phyloP scores from a whole-genome alignment of 2,113 vertebrate species.

The Glareola pratincola region DNA sequence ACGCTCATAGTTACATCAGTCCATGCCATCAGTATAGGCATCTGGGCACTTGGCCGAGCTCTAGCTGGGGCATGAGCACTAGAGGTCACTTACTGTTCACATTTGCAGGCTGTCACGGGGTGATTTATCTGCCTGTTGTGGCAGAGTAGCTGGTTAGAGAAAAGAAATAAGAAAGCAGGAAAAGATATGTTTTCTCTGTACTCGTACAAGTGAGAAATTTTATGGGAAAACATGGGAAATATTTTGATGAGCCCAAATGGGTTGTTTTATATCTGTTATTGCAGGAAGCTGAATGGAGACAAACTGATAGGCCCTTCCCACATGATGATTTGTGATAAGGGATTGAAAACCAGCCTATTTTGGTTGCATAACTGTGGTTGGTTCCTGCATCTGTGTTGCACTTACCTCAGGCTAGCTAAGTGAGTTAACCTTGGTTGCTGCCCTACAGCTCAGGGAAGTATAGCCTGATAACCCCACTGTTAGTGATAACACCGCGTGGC shows the following conservation, averaged over 20 bases:
- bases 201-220: background rate
- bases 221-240: background rate
- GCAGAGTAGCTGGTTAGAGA: background rate
- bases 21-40: background rate
- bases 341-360: background rate
- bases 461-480: background rate
- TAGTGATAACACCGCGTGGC: background rate
- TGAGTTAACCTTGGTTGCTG: background rate
- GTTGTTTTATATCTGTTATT: background rate
- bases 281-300: background rate
- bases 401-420: background rate
- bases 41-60: background rate
- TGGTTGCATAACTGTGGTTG: background rate
- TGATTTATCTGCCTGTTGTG: background rate
- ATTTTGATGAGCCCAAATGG: background rate
- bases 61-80: background rate
- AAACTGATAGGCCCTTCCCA: background rate
- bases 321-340: background rate
- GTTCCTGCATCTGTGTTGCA: background rate
- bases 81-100: background rate
- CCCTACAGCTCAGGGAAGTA: background rate
- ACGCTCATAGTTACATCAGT: background rate
- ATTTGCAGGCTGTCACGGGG: background rate
- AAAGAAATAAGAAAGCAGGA: background rate
- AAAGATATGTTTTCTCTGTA: background rate